Base-by-base conservation (phyloP, 2,888 invertebrate genomes). In the Coenonympha glycerion region DNA sequence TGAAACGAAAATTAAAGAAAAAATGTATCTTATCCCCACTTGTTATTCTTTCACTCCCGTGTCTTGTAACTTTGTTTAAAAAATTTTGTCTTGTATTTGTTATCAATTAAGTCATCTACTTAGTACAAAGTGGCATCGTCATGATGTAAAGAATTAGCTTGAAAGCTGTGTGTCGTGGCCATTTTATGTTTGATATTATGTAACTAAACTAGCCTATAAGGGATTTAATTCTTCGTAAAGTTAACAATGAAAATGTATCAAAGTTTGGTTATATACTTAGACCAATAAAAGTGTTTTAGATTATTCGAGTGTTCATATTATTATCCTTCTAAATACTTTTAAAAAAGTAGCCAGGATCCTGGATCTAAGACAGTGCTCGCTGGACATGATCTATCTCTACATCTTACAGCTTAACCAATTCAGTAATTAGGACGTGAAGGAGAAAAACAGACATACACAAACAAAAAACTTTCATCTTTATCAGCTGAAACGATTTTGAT, bases 231-330 rank as follows among this genome's bases (percentile, higher is more conserved):
- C 74, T 70, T 74, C 77, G 71, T 73, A 61, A 73, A 73, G 71
- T 77, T 74, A 70, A 77, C 68, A 67, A 75, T 69, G 63, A 71
- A 73, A 71, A 64, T 81, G 78, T 81, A 83, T 73, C 68, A 69
- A 67, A 73, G 70, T 74, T 71, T 64, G 69, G 75, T 78, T 63
- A 78, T 72, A 75, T 77, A 76, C 69, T 79, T 83, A 82, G 79
- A 77, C 72, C 77, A 85, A 83, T 85, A 82, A 86, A 85, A 75
- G 79, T 79, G 85, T 79, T 83, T 84, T 79, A 83, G 77, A 67
- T 51, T 30, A 44, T 28, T 13, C 18, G 45, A 18, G 5, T 45
- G 45, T 49, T 45, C 24, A 22, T 39, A 39, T 13, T 13, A 15
- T 22, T n/a, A 6, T 18, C 9, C 18, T 34, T 30, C n/a, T n/a